Conservation (phyloP, 2,113 vertebrate species). For the Tor tambroides region DNA sequence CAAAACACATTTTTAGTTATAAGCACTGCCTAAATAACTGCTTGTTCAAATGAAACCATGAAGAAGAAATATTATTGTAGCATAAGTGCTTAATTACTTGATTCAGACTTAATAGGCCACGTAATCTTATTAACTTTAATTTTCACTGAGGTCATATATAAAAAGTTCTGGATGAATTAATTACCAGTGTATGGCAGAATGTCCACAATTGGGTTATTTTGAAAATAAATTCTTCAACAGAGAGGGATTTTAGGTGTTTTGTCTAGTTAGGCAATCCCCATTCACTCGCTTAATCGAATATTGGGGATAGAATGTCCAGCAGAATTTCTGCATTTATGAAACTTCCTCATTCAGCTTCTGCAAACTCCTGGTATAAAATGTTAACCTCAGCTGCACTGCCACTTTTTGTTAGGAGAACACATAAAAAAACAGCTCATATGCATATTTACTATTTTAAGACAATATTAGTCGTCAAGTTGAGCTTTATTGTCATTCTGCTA, state of each 20-base stretch:
- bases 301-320: background rate
- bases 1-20: background rate
- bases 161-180: background rate
- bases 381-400: background rate
- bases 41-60: background rate
- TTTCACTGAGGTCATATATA: background rate
- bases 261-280: background rate
- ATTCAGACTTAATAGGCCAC: no score
- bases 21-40: no score
- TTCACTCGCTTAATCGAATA: background rate
- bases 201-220: background rate
- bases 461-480: background rate
- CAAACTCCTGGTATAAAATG: background rate
- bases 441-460: background rate
- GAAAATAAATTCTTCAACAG: conserved; percentile 48
- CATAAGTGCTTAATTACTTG: background rate
- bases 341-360: background rate
- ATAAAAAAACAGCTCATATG: background rate
- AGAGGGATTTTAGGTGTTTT: conserved; percentile 10
- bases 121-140: background rate
- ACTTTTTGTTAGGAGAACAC: background rate
- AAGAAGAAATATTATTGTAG: background rate
- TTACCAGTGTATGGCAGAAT: background rate
- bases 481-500: no score
- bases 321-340: conserved; percentile 1